Percentiles rank a stretch among this genome's conserved stretches.
Evolutionary conservation across 2,113 vertebrate species (phyloP).

Genomic region (Phasianus colchicus): DNA sequence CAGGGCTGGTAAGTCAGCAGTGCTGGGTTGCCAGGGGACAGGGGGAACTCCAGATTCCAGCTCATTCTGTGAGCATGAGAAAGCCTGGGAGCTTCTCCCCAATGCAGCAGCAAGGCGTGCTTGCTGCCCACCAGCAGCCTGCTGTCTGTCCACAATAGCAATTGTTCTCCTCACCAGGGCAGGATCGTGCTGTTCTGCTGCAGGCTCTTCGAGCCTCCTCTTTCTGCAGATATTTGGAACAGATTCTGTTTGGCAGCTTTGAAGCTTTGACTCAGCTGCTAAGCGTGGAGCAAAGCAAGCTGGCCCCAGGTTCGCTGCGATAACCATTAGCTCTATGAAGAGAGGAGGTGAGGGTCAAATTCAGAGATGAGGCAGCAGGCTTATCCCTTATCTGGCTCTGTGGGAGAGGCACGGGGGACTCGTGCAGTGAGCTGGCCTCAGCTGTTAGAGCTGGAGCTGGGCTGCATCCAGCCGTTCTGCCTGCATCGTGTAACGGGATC

Average conservation of each 20-base stretch:
- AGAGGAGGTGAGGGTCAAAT: neutral
- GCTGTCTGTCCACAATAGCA: neutral
- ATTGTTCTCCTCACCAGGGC: neutral
- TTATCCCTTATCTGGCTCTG: neutral
- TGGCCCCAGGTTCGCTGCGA: neutral
- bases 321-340: neutral
- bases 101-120: fast-evolving
- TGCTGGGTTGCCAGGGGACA: neutral
- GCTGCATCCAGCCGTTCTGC: neutral
- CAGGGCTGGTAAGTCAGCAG: neutral
- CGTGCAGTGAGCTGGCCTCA: neutral
- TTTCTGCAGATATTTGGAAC: conserved; percentile 33
- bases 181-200: conserved; percentile 5
- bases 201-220: neutral
- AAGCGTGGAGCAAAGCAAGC: neutral
- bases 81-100: neutral
- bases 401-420: neutral
- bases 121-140: neutral
- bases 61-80: neutral
- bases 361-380: neutral
- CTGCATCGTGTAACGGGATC: neutral
- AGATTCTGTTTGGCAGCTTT: neutral
- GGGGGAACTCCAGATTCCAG: neutral
- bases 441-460: neutral
- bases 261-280: conserved; percentile 21